Conservation (phyloP, 30 jellyfish, hydroid and myxozoan species). For the Nemopilema nomurai region DNA sequence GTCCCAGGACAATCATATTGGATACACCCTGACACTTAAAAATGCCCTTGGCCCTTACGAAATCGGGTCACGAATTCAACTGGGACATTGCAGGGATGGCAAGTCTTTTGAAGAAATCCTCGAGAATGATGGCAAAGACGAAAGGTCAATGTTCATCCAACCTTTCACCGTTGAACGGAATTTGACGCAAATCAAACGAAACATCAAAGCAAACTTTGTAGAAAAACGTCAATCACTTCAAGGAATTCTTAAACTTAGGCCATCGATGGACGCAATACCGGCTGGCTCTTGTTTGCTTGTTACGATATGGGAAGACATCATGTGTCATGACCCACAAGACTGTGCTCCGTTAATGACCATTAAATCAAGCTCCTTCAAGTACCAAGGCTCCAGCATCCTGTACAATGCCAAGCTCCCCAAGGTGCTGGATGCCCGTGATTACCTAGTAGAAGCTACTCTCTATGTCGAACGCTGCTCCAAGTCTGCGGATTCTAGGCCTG, state of each 20-base stretch:
- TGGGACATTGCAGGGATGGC: constrained; percentile 26
- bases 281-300: constrained; percentile 26
- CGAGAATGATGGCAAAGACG: background rate
- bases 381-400: background rate
- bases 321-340: constrained; percentile 38
- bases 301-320: constrained; percentile 2
- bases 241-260: constrained; percentile 26
- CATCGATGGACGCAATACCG: constrained; percentile 13
- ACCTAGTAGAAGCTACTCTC: constrained; percentile 26
- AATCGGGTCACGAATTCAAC: constrained; percentile 4
- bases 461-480: constrained; percentile 23
- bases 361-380: background rate
- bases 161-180: background rate
- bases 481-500: background rate
- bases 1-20: background rate
- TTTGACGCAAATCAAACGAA: background rate
- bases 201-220: constrained; percentile 16
- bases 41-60: background rate
- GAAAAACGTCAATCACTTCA: constrained; percentile 11
- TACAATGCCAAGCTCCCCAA: background rate
- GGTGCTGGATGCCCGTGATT: background rate
- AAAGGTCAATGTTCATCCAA: no score
- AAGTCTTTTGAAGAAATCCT: background rate
- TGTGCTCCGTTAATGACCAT: constrained; percentile 1
- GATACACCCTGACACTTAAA: background rate